Evolutionary conservation across 2,888 invertebrate genomes (phyloP), one percentile per base, ranked within the genome.

Genomic region (Plutella xylostella): DNA sequence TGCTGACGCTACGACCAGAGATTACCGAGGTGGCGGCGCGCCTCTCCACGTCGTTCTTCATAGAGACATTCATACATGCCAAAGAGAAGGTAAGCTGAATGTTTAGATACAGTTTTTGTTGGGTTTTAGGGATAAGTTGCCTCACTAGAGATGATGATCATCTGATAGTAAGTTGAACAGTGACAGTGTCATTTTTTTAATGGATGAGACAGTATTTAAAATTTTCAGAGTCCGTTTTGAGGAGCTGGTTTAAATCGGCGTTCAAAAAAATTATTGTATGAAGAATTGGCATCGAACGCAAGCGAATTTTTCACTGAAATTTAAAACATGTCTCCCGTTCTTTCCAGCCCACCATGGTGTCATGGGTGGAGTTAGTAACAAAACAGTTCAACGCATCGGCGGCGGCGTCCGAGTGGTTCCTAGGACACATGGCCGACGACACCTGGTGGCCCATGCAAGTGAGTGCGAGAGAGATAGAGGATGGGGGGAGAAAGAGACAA

Each of bases 31-130:
- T 93, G 58, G 93, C 94, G 0, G 93, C 95, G 1, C 90, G 96
- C 57, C 84, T 97, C 11, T 94, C 96, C 1, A 94, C 96, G 0
- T 95, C 96, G 0, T 97, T 97, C 78, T 96, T 97, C 59, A 92
- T 97, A 52, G 97, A 97, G 79, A 97, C 97, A 0, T 94, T 97
- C 61, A 97, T 97, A 63, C 97, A 97, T 70, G 96, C 97, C 38
- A 97, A 97, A 74, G 97, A 97, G 74, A 97, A 97, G 87, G 92
- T 92, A 67, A 51, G 21, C 45, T 50, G 55, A 31, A 17, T 42
- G 33, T 41, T 18, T 25, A 28, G 28, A n/a, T n/a, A n/a, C n/a
- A n/a, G n/a, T n/a, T n/a, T n/a, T n/a, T n/a, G n/a, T n/a, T n/a
- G n/a, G n/a, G n/a, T n/a, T n/a, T n/a, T n/a, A n/a, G n/a, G n/a